phyloP scores from a whole-genome alignment of 2,888 invertebrate genomes.

The Ophion slaviceki region DNA sequence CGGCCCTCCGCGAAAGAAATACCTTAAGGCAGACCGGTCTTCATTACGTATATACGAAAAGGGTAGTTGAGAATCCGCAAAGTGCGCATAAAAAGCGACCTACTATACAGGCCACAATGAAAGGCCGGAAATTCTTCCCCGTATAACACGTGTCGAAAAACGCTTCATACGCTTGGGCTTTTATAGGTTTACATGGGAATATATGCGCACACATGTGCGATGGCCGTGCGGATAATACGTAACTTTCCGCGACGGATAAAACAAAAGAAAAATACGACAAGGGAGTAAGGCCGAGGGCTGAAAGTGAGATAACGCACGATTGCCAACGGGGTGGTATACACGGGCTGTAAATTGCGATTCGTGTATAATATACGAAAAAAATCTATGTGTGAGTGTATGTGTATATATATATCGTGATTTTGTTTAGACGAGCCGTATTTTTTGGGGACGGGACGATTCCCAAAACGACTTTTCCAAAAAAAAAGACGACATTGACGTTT shows the following conservation, averaged over 20 bases:
- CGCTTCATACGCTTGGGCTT: not conserved
- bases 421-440: no score
- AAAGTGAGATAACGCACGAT: conserved; percentile 45
- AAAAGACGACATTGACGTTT: no score
- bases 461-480: no score
- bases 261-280: not conserved
- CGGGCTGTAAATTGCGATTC: conserved; percentile 5
- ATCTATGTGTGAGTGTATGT: not conserved
- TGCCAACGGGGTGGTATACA: conserved; percentile 13
- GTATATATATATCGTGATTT: not conserved
- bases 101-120: not conserved
- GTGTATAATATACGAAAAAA: not conserved
- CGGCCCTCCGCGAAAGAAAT: no score
- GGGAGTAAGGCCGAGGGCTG: conserved; percentile 3
- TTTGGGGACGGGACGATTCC: no score
- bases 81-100: not conserved
- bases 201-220: no score
- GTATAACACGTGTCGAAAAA: not conserved
- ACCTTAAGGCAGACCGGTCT: not conserved
- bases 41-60: not conserved
- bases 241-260: not conserved
- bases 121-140: not conserved
- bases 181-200: not conserved
- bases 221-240: conserved; percentile 12
- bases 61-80: no score